Evolutionary conservation across 2,888 invertebrate species (phyloP).

Genomic region (Cryptus armator): DNA sequence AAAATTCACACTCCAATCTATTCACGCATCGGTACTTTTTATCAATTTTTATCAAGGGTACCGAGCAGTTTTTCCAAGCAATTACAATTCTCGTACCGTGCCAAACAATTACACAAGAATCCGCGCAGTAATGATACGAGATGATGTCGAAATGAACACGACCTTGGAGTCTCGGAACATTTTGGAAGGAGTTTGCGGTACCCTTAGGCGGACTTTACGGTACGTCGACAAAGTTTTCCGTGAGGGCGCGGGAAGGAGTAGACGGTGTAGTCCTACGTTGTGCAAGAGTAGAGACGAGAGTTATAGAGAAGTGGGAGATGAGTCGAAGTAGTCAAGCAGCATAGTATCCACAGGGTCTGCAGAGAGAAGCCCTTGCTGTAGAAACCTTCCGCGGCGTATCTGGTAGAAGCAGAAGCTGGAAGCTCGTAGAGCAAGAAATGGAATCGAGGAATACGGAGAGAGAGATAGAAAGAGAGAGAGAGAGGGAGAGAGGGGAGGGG

Average conservation of each 20-base stretch:
- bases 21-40: not conserved
- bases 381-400: constrained; percentile 52
- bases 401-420: constrained; percentile 51
- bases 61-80: not conserved
- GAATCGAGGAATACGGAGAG: constrained; percentile 36
- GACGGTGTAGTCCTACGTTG: constrained; percentile 1
- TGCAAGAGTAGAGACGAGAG: constrained; percentile 21
- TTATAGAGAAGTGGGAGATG: constrained; percentile 35
- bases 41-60: not conserved
- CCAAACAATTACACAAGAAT: constrained; percentile 31
- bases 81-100: not conserved
- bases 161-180: constrained; percentile 49
- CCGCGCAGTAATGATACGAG: not conserved
- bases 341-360: constrained; percentile 42
- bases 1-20: not conserved
- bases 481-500: not conserved
- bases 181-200: constrained; percentile 37
- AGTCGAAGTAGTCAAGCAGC: constrained; percentile 48
- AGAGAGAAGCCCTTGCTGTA: constrained; percentile 26
- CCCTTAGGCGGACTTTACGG: constrained; percentile 38
- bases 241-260: constrained; percentile 3
- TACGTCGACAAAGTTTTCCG: constrained; percentile 62
- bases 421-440: constrained; percentile 53
- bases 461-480: constrained; percentile 26
- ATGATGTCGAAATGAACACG: constrained; percentile 40